Evolutionary conservation across 1,140 invertebrate genomes (phyloP).

Genomic region (Trichonephila clavipes): DNA sequence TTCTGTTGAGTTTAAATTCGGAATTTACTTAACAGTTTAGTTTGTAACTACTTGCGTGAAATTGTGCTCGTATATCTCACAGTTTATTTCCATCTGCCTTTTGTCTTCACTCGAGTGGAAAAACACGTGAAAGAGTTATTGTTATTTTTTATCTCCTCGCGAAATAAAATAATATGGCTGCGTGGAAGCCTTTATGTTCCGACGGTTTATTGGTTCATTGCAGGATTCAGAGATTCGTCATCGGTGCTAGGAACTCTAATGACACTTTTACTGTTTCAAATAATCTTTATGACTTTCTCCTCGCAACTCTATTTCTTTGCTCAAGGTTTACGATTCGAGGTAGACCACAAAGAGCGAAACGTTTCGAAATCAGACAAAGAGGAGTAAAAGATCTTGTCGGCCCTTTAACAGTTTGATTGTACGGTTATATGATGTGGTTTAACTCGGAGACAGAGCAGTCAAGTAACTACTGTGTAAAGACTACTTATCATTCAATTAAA

Average conservation of each 20-base stretch:
- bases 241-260: not conserved
- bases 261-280: not conserved
- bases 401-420: not conserved
- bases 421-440: no score
- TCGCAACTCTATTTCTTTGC: not conserved
- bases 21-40: not conserved
- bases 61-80: not conserved
- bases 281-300: constrained; percentile 1
- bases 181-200: not conserved
- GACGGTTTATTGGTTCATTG: not conserved
- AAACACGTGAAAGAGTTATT: not conserved
- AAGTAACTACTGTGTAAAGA: no score
- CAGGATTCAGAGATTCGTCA: not conserved
- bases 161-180: not conserved
- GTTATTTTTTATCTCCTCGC: not conserved
- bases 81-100: not conserved
- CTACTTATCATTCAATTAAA: no score
- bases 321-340: constrained; percentile 6
- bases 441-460: no score
- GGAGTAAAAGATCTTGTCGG: not conserved
- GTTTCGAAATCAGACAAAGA: not conserved
- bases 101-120: not conserved
- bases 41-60: not conserved
- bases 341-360: not conserved
- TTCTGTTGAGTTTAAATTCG: not conserved